Conservation (phyloP, 2,888 invertebrate species). For the Hesperia comma region DNA sequence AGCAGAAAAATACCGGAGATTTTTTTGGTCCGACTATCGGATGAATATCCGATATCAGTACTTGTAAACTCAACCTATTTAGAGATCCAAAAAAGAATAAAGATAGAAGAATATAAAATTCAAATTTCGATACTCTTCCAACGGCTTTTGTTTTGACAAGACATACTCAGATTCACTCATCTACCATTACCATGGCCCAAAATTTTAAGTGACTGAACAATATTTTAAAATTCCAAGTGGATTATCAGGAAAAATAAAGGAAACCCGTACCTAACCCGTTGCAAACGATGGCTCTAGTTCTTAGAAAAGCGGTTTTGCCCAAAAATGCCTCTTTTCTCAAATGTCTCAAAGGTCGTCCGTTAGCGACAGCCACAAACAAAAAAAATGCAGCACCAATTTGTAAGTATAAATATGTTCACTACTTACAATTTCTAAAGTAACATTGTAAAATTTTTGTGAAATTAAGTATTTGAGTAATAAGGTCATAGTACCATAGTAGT, state of each 20-base stretch:
- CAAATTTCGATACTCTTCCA: slow-evolving; percentile 48
- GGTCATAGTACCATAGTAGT: too few species aligned
- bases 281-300: slow-evolving; percentile 67
- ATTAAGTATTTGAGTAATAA: too few species aligned
- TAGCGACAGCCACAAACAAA: slow-evolving; percentile 59
- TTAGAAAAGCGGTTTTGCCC: slow-evolving; percentile 66
- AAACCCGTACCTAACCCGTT: slow-evolving; percentile 41
- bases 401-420: slow-evolving; percentile 51
- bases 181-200: slow-evolving; percentile 64
- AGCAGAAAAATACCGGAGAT: too few species aligned
- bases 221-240: slow-evolving; percentile 54
- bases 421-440: too few species aligned
- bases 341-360: slow-evolving; percentile 63
- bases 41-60: too few species aligned
- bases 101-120: slow-evolving; percentile 53
- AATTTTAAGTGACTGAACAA: slow-evolving; percentile 62
- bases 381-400: slow-evolving; percentile 58
- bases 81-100: slow-evolving; percentile 37
- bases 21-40: too few species aligned
- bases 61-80: too few species aligned
- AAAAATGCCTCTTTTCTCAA: slow-evolving; percentile 67
- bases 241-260: slow-evolving; percentile 38
- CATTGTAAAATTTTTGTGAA: too few species aligned
- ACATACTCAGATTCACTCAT: slow-evolving; percentile 54
- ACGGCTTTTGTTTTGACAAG: slow-evolving; percentile 56